Percentiles rank a stretch among this genome's conserved stretches.
phyloP scores from a whole-genome alignment of 1,140 invertebrate species.

The Drosophila oshimai region DNA sequence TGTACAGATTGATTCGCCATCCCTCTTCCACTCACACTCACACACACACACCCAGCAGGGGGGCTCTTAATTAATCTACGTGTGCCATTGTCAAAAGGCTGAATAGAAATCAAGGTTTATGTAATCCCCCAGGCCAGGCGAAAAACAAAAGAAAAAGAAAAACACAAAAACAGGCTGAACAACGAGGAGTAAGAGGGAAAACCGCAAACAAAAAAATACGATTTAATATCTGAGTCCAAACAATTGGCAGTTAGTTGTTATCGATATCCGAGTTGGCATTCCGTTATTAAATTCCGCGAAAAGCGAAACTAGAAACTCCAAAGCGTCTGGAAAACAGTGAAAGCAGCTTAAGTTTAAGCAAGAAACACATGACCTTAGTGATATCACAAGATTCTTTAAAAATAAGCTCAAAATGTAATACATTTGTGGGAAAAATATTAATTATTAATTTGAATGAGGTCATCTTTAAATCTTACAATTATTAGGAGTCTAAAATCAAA shows the following conservation, averaged over 20 bases:
- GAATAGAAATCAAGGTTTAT: constrained; percentile 45
- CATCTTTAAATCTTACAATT: too few species aligned
- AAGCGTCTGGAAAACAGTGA: not conserved
- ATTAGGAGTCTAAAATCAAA: too few species aligned
- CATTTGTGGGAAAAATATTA: too few species aligned
- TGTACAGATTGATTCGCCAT: constrained; percentile 45
- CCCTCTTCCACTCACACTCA: constrained; percentile 4
- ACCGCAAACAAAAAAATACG: not conserved
- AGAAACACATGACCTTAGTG: not conserved
- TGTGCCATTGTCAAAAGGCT: constrained; percentile 35
- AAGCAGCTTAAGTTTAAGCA: too few species aligned
- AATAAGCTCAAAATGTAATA: too few species aligned
- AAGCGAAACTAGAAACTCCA: not conserved
- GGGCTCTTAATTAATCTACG: constrained; percentile 45
- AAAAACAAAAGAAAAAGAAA: not conserved
- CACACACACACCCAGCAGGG: not conserved
- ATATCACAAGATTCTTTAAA: not conserved
- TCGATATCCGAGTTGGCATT: not conserved
- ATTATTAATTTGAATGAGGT: too few species aligned
- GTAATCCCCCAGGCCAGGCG: constrained; percentile 26
- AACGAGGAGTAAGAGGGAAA: not conserved
- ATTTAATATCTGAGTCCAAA: not conserved
- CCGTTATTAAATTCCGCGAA: not conserved
- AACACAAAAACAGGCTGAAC: not conserved
- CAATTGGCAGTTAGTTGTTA: constrained; percentile 5